Evolutionary conservation across 2,797 vertebrate genomes (phyloP), one percentile per base, ranked within the genome.

Genomic region (Gymnopithys bicolor): DNA sequence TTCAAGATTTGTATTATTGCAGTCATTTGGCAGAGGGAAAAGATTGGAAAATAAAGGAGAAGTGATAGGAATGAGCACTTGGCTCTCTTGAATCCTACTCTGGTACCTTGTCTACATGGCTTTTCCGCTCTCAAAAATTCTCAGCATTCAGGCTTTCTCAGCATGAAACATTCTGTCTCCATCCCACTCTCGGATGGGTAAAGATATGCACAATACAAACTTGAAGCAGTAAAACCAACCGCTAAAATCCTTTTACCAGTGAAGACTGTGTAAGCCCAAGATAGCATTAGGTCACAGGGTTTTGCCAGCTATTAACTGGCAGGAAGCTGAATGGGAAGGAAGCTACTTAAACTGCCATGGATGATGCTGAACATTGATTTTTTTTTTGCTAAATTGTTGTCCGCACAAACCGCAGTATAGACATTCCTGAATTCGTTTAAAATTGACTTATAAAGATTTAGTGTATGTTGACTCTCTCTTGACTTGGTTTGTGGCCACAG

Each of bases 361-460:
- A 94, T 23, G 33, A 95, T 33, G 69, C 32, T 33, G 39, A 92
- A 71, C 62, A 96, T 92, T 58, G 92, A 96, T 96, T 95, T 95
- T 39, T 39, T 58, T 60, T 94, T 55, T 79, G 85, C 85, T 96
- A 86, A 95, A 95, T 49, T 85, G 71, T 85, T 92, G 73, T 93
- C 87, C 76, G 71, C 66, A 88, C 81, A 94, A 97, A 62, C 28
- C 35, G 19, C 75, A 37, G 62, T 41, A 62, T 46, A 69, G 91
- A 91, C 79, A 92, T 64, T 84, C 46, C 35, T 69, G 43, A 91
- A 94, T 43, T 81, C 58, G 62, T 69, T 95, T 92, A 87, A 78
- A 92, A 87, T 94, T 85, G 82, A 80, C 75, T 94, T 85, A 66
- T 10, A 96, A 69, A 87, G 93, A 92, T 67, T 91, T 69, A 95